Base-by-base conservation (phyloP, 2,888 invertebrate genomes). In the Tethea ocularis region DNA sequence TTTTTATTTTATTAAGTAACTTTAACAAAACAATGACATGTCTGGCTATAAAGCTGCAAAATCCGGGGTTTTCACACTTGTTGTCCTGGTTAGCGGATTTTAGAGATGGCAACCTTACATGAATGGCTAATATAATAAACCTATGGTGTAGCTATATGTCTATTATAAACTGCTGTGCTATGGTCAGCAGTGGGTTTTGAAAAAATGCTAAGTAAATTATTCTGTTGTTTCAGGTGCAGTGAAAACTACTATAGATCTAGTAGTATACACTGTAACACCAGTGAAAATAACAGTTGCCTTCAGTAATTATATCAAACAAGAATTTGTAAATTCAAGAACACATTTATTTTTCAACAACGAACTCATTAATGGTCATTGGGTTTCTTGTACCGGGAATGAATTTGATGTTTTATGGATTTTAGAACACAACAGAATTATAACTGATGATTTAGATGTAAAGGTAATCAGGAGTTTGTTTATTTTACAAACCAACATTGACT, bases 361-460 rank as follows among this genome's bases (percentile, higher is more conserved):
- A 22, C 23, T 56, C 41, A 63, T 90, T 10, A 64, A 69, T 56
- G 89, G 91, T 15, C 74, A 81, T 53, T 94, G 94, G 94, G 71
- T 73, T 51, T 86, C 94, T 1, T 82, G 86, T 67, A 83, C 84
- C 41, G 84, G 87, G 1, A 86, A 87, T 62, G 79, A 87, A 59
- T 86, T 87, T 83, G 94, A 94, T 62, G 86, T 88, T 68, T 66
- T 93, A 61, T 94, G 94, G 94, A 82, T 88, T 56, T 78, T 85
- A 13, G 78, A 86, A 60, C 87, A 89, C 72, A 69, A 75, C 56
- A 64, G 68, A 55, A 59, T 56, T 54, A 70, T 88, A 36, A 70
- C 53, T 53, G 72, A 78, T 54, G 68, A 67, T 61, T 67, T 84
- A 58, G 76, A 86, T 67, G 69, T 93, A 7, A 84, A 82, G 88